Base-by-base conservation (phyloP, 1,140 invertebrate genomes). In the Zaprionus nigranus region DNA sequence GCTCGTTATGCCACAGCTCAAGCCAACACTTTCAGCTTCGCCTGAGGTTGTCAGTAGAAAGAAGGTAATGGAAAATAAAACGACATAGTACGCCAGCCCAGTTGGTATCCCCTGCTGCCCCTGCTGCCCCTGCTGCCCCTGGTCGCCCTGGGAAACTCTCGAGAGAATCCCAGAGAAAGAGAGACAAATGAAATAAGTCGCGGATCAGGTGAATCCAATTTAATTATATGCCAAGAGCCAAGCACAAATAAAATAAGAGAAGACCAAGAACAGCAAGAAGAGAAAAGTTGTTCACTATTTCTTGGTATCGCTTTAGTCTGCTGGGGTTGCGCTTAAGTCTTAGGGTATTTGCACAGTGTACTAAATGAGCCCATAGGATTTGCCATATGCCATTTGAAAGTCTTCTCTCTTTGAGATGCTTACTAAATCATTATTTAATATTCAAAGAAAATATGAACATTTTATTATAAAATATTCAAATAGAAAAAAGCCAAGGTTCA, bases 121-220 rank as follows among this genome's bases (percentile, higher is more conserved):
- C 38, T 40, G 38, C n/a, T n/a, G n/a, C 38, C 40, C n/a, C n/a
- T 17, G n/a, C 2, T 40, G 13, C 38, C 38, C 38, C 38, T 40
- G 38, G 38, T 40, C n/a, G 38, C n/a, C 15, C 38, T 2, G 38
- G 38, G 38, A 2, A 40, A 40, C 38, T 40, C 6, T n/a, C 13
- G 38, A 40, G 38, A 40, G 38, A 40, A 30, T 11, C 30, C 38
- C 2, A 17, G 40, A 17, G 6, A 46, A 7, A 17, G 40, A 46
- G 40, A 46, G 15, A 46, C 40, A 46, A 46, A 46, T 46, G 40
- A 46, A 46, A 46, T 46, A 46, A 46, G 40, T 46, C 40, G 40
- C 40, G 40, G 40, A 46, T 46, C 40, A 46, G 40, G 40, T 46
- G 40, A 46, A 46, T 46, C 40, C 40, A 46, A 46, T 46, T 46